phyloP scores from a whole-genome alignment of 2,888 invertebrate species.

The Lissocephala sabroskyi region DNA sequence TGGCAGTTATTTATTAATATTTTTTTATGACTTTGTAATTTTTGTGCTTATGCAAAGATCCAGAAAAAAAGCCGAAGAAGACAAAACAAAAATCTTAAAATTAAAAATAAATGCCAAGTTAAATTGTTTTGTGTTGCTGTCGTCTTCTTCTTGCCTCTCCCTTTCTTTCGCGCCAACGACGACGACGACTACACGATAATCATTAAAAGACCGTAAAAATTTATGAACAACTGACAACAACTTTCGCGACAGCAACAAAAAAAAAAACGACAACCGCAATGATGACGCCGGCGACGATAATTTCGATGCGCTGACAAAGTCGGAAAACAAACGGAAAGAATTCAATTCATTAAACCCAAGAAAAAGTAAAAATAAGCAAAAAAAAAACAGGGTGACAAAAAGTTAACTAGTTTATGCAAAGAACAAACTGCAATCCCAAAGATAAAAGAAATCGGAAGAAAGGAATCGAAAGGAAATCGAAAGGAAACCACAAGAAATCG shows the following conservation, averaged over 20 bases:
- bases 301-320: too few relatives aligned
- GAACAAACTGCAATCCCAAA: too few relatives aligned
- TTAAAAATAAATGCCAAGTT: slow-evolving; percentile 1
- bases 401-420: too few relatives aligned
- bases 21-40: slow-evolving; percentile 34
- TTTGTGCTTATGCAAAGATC: slow-evolving; percentile 46
- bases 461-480: too few relatives aligned
- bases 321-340: too few relatives aligned
- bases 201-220: slow-evolving; percentile 55
- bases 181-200: slow-evolving; percentile 5
- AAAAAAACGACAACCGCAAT: too few relatives aligned
- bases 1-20: slow-evolving; percentile 36
- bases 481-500: too few relatives aligned
- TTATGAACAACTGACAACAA: slow-evolving; percentile 57
- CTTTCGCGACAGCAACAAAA: slow-evolving; percentile 8
- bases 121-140: background rate
- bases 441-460: too few relatives aligned
- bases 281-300: too few relatives aligned
- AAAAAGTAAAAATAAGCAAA: too few relatives aligned
- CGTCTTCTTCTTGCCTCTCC: background rate
- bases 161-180: background rate
- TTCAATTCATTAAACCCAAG: too few relatives aligned
- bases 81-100: background rate
- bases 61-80: slow-evolving; percentile 6
- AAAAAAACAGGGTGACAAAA: too few relatives aligned